Percentiles rank a stretch among this genome's conserved stretches.
Evolutionary conservation across 2,888 invertebrate species (phyloP).

Genomic region (Tuta absoluta): DNA sequence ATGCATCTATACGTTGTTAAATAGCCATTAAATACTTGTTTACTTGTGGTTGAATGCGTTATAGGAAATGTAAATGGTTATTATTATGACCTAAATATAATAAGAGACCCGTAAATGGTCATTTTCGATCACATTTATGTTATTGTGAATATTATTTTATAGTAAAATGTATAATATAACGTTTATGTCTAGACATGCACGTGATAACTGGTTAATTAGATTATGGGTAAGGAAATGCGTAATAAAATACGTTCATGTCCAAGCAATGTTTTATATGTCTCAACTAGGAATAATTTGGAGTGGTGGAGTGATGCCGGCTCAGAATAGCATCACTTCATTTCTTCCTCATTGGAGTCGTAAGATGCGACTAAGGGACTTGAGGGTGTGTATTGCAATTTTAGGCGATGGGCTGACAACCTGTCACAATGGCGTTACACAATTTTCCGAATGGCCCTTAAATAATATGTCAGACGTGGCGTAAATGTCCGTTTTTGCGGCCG

Average conservation of each 20-base stretch:
- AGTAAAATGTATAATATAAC: not conserved
- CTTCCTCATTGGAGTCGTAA: too few relatives aligned
- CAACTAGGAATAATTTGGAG: too few relatives aligned
- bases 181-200: not conserved
- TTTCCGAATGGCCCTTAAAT: too few relatives aligned
- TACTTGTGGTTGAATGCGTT: slow-evolving; percentile 14
- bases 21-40: slow-evolving; percentile 13
- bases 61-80: slow-evolving; percentile 19
- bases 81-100: slow-evolving; percentile 19
- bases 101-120: not conserved
- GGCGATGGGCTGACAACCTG: too few relatives aligned
- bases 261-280: not conserved
- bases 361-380: too few relatives aligned
- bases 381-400: too few relatives aligned
- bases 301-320: too few relatives aligned
- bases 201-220: too few relatives aligned
- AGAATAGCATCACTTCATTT: too few relatives aligned
- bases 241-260: not conserved
- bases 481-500: too few relatives aligned
- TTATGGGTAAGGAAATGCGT: not conserved
- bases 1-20: slow-evolving; percentile 21
- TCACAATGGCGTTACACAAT: too few relatives aligned
- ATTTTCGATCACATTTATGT: slow-evolving; percentile 6
- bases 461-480: too few relatives aligned
- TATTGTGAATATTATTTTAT: not conserved